These are phyloP conservation scores for Atherix ibis DNA, from an alignment of 2,888 invertebrate genomes.

Conservation along the genomic window DNA sequence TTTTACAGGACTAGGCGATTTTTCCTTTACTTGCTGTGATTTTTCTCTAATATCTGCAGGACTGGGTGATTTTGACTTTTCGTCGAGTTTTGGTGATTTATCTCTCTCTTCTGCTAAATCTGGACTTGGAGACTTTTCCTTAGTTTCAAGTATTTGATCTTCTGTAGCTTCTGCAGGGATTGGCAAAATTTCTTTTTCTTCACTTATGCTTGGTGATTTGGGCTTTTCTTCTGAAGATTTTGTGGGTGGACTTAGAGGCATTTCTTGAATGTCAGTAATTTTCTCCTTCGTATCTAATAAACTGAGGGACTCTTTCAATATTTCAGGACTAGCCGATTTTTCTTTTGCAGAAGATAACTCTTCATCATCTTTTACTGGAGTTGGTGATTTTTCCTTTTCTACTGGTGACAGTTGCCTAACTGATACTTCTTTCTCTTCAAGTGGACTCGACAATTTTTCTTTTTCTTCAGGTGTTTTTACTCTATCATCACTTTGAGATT, in stretches of 20 bases:
- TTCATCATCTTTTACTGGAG: too few relatives aligned
- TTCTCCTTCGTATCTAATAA: neutral
- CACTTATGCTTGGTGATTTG: too few relatives aligned
- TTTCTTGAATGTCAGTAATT: neutral
- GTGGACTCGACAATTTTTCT: neutral
- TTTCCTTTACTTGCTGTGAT: constrained; percentile 11
- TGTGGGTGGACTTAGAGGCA: too few relatives aligned
- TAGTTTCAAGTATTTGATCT: too few relatives aligned
- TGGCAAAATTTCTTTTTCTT: too few relatives aligned
- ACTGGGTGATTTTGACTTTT: neutral
- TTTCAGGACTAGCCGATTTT: neutral
- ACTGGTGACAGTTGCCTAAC: too few relatives aligned
- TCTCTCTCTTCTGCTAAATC: neutral
- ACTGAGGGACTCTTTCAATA: neutral
- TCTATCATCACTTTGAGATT: constrained; percentile 17
- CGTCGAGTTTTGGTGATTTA: constrained; percentile 14
- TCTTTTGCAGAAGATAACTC: neutral
- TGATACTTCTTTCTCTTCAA: too few relatives aligned
- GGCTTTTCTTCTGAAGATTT: too few relatives aligned
- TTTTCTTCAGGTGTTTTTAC: constrained; percentile 18
- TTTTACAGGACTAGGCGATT: too few relatives aligned
- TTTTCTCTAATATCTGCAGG: constrained; percentile 23
- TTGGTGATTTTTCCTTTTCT: neutral
- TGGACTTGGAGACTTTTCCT: neutral
- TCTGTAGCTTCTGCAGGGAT: too few relatives aligned